Percentiles rank a stretch among this genome's conserved stretches.
These are phyloP conservation scores for Panulirus ornatus DNA, from an alignment of 1,140 invertebrate genomes.

Conservation along the genomic window DNA sequence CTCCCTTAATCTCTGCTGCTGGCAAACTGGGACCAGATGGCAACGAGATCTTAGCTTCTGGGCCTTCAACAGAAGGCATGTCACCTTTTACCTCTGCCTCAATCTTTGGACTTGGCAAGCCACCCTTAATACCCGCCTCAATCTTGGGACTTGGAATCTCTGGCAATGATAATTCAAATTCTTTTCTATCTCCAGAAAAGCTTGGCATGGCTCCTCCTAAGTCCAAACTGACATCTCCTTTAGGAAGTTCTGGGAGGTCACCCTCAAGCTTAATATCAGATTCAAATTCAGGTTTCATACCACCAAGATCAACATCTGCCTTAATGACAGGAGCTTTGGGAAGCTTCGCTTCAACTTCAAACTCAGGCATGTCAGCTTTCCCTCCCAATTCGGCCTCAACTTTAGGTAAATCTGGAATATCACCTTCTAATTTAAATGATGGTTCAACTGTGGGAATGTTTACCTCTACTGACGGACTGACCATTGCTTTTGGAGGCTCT, in stretches of 20 bases:
- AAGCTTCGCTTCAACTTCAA: slow-evolving; percentile 36
- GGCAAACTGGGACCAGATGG: not conserved
- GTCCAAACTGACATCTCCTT: not conserved
- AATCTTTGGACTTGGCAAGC: slow-evolving; percentile 4
- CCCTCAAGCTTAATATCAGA: slow-evolving; percentile 40
- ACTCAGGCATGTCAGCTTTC: slow-evolving; percentile 5
- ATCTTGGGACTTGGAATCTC: slow-evolving; percentile 37
- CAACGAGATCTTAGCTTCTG: slow-evolving; percentile 20
- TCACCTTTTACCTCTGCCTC: slow-evolving; percentile 33
- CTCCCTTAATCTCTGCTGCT: slow-evolving; percentile 39
- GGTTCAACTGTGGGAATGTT: slow-evolving; percentile 15
- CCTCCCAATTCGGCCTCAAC: slow-evolving; percentile 48
- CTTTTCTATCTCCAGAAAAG: slow-evolving; percentile 2
- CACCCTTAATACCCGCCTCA: not conserved
- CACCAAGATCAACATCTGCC: slow-evolving; percentile 27
- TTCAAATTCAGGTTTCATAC: not conserved
- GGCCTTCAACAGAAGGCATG: not conserved
- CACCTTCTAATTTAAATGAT: slow-evolving; percentile 25
- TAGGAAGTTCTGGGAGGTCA: not conserved
- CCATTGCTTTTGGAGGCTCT: slow-evolving; percentile 3
- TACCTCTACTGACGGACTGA: not conserved
- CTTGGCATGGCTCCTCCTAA: not conserved
- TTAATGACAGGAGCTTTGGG: slow-evolving; percentile 33
- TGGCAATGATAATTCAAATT: slow-evolving; percentile 17
- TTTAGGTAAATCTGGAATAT: slow-evolving; percentile 42